Base-by-base conservation (phyloP, 2,888 invertebrate genomes). In the Graphium colonna region DNA sequence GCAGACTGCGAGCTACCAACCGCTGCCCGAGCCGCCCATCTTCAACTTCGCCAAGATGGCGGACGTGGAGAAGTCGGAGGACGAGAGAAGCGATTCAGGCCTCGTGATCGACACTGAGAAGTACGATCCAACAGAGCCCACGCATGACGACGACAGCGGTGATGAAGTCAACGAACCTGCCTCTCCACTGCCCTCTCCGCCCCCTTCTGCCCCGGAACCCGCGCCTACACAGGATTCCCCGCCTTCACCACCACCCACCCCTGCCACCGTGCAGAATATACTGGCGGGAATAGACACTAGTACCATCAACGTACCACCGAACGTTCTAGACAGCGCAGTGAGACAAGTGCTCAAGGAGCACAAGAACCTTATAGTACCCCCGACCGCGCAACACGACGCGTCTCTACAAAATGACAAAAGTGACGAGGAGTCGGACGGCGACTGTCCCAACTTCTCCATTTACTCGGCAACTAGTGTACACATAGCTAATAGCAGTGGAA, bases 401-500 rank as follows among this genome's bases (percentile, higher is more conserved):
- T 31, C 58, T 1, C 21, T 2, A 5, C 57, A 50, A 40, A 73
- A 75, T 54, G 76, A 71, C 46, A 74, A 78, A 42, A 90, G 89
- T 56, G 84, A 85, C 56, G 82, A 81, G 10, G 84, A 82, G 46
- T 91, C 91, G 13, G 92, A 92, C 51, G 94, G 94, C 0, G 95
- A 94, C 64, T 96, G 96, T 77, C 96, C 96, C 3, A 96, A 96
- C 77, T 95, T 95, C 76, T 94, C 94, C 9, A 94, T 96, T 61
- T 96, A 96, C 79, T 96, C 96, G 0, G 93, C 94, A 7, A 93
- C 95, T 65, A 95, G 95, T 56, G 94, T 95, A 70, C 94, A 94
- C 62, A 91, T 95, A 47, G 94, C 94, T 0, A 90, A 92, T 62
- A 91, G 87, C 57, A 61, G 70, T 17, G 62, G 59, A 49, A 61